Base-by-base conservation (phyloP, 1,140 invertebrate species). In the Drosophila dunni region DNA sequence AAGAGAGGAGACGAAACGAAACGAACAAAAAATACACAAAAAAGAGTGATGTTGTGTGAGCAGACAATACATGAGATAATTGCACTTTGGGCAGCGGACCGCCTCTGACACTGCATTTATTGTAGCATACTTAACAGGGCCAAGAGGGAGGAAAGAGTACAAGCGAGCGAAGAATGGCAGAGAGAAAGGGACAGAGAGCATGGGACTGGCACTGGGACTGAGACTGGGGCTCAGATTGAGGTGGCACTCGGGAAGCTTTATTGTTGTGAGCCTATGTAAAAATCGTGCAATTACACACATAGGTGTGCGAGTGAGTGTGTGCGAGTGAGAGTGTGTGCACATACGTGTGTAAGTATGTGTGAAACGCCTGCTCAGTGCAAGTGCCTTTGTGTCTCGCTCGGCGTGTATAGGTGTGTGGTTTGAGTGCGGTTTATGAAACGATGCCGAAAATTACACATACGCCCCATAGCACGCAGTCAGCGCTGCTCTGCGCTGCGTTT, bases 391-490 rank as follows among this genome's bases (percentile, higher is more conserved):
- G 20, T 62, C 42, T 56, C 48, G 48, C 34, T 51, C 13, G 24
- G 4, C 5, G 24, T 5, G 24, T 29, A 29, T 29, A 29, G 24
- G 24, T 29, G 58, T 60, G 29, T 78, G 65, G 60, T 60, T 69
- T 69, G 61, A 75, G 75, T 80, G 78, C 53, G 78, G 68, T 73
- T 88, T 88, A 86, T 86, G 83, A 86, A 86, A 86, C 83, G 83
- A 86, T 86, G 84, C 83, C 84, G 81, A 89, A 89, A 89, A 89
- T 90, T 88, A 89, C 84, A 89, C 84, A 88, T 89, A 88, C 84
- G 84, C 84, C 84, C 74, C 80, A 79, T 89, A 69, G 82, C 83
- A 80, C 62, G 66, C 65, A 78, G 68, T 29, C 68, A 67, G 60
- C 73, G 58, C 24, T 29, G 60, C 73, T 45, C 24, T 29, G 15